These are phyloP conservation scores for Melinopterus prodromus DNA, from an alignment of 2,888 invertebrate genomes.

Conservation along the genomic window DNA sequence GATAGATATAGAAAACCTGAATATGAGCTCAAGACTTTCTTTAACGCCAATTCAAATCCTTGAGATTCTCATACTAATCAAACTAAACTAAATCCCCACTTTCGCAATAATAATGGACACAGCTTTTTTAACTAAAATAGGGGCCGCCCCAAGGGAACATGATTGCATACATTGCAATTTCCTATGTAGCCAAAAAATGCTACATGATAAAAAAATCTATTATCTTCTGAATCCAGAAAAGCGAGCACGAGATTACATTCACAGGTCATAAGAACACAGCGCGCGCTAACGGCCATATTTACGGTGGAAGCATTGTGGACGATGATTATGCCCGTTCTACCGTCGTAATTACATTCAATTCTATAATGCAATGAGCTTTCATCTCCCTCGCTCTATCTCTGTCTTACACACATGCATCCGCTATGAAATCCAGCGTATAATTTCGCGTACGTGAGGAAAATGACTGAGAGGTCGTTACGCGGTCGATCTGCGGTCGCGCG, in stretches of 20 bases:
- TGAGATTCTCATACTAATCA: too few relatives aligned
- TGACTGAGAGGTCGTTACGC: neutral
- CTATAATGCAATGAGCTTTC: neutral
- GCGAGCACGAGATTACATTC: neutral
- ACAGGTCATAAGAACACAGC: neutral
- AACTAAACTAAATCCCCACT: too few relatives aligned
- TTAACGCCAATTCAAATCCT: too few relatives aligned
- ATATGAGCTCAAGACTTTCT: too few relatives aligned
- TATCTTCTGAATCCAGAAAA: too few relatives aligned
- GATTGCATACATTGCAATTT: too few relatives aligned
- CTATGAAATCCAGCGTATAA: neutral
- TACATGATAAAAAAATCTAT: too few relatives aligned
- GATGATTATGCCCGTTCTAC: neutral
- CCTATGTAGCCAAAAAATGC: too few relatives aligned
- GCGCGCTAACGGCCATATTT: neutral
- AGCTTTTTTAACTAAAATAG: too few relatives aligned
- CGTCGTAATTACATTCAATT: neutral
- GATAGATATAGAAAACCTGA: too few relatives aligned
- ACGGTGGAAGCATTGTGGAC: neutral
- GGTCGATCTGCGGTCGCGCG: neutral
- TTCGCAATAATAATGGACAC: too few relatives aligned
- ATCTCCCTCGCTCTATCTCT: neutral
- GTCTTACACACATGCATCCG: neutral
- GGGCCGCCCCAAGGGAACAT: too few relatives aligned
- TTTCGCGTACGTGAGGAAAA: neutral